Base-by-base conservation (phyloP, 2,797 vertebrate species). In the Percopsis omiscomaycus region DNA sequence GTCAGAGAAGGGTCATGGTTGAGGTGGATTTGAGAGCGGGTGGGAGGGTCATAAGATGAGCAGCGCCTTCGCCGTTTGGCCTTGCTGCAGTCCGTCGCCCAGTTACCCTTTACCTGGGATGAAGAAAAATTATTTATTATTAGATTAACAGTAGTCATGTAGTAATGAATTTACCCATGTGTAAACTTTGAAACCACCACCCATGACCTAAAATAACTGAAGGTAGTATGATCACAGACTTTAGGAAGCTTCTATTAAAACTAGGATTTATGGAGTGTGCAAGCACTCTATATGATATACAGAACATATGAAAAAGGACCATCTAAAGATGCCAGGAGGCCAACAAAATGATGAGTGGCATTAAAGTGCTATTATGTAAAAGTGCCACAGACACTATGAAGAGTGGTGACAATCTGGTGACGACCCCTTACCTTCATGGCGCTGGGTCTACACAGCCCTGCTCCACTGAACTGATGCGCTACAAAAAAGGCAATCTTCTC, bases 401-500 rank as follows among this genome's bases (percentile, higher is more conserved):
- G 22, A 22, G 22, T 22, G 22, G 22, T 22, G 22, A 22, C 22
- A 22, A 22, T 22, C 22, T 22, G 22, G 22, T 22, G 22, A 22
- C 22, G 22, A 22, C 47, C 28, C 1, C 60, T 80, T 59, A 91
- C 89, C 89, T 98, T 98, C 91, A 98, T 94, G 68, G 96, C 93
- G 61, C 93, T 94, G 37, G 94, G 94, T 1, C 95, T 89, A 27
- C 89, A 82, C 66, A 91, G 87, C 0, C 89, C 87, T 6, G 90
- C 84, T 1, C 94, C 93, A 0, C 94, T 93, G 22, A 95, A 98
- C 87, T 98, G 96, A 80, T 98, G 96, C 0, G 96, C 96, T 74
- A 98, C 96, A 5, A 98, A 98, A 71, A 98, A 98, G 9, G 97
- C 97, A 10, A 98, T 96, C 80, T 98, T 98, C 89, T 98, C 97